Conservation (phyloP, 2,797 vertebrate genomes). For the Pelobates cultripes region DNA sequence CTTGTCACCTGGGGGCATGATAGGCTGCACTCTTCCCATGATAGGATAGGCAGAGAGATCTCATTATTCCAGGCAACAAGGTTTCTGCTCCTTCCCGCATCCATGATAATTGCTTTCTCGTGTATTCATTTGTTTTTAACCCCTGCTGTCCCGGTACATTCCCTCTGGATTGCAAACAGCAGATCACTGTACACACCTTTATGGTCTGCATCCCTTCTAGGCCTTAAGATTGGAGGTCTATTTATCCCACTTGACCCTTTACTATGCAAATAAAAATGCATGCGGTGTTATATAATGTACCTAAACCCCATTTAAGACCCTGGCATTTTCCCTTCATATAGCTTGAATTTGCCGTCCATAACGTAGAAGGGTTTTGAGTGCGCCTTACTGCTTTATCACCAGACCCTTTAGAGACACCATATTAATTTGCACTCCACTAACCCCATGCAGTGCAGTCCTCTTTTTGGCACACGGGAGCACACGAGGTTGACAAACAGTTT, state of each 20-base stretch:
- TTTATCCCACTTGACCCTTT: background rate
- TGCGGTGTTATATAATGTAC: constrained; percentile 12
- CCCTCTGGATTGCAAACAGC: background rate
- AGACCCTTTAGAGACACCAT: constrained; percentile 26
- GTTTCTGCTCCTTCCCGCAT: constrained; percentile 11
- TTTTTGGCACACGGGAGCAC: constrained; percentile 16
- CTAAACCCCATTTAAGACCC: background rate
- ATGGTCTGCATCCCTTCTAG: constrained; percentile 12
- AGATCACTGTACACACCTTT: constrained; percentile 24
- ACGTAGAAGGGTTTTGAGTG: constrained; percentile 24
- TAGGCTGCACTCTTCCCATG: constrained; percentile 39
- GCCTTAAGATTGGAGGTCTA: constrained; percentile 31
- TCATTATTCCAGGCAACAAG: constrained; percentile 56
- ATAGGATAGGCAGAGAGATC: constrained; percentile 50
- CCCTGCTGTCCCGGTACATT: background rate
- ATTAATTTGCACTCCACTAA: constrained; percentile 38
- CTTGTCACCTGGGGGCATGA: constrained; percentile 10
- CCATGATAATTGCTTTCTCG: constrained; percentile 23
- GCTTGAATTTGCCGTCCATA: background rate
- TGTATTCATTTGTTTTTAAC: constrained; percentile 10
- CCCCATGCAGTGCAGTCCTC: constrained; percentile 46
- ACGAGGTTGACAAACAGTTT: constrained; percentile 8
- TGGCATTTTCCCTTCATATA: background rate
- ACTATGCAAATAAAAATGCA: constrained; percentile 20
- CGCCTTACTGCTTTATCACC: constrained; percentile 7